phyloP scores from a whole-genome alignment of 2,888 invertebrate species.

The Ochropacha duplaris region DNA sequence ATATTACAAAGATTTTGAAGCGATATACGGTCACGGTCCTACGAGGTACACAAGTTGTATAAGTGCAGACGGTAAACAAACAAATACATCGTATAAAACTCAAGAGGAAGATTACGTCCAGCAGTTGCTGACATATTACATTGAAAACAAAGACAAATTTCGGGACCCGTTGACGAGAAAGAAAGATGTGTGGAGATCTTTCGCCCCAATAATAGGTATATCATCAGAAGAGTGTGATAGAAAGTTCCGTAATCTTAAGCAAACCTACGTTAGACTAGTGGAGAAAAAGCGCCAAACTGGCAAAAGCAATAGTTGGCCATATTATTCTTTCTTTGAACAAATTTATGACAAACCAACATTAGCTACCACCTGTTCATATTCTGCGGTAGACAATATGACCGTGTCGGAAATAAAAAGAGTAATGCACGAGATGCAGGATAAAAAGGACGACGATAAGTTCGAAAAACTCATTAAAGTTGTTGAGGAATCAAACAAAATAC shows the following conservation, averaged over 20 bases:
- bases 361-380: conserved; percentile 16
- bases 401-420: conserved; percentile 52
- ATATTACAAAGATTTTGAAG: conserved; percentile 69
- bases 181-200: conserved; percentile 60
- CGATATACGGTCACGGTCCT: conserved; percentile 51
- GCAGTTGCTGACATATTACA: conserved; percentile 61
- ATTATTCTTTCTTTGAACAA: conserved; percentile 65
- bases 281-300: conserved; percentile 62
- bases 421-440: conserved; percentile 44
- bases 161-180: conserved; percentile 64
- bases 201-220: conserved; percentile 56
- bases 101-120: conserved; percentile 62
- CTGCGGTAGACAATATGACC: conserved; percentile 39
- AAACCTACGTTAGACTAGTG: conserved; percentile 63
- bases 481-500: conserved; percentile 69
- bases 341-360: conserved; percentile 53
- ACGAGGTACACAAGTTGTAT: conserved; percentile 8
- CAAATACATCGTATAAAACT: conserved; percentile 24
- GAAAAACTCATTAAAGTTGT: conserved; percentile 57
- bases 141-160: conserved; percentile 67
- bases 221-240: conserved; percentile 69
- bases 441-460: conserved; percentile 56
- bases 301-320: conserved; percentile 64
- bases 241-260: conserved; percentile 73
- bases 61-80: conserved; percentile 20